These are phyloP conservation scores for Trachythela sp. DNA, from an alignment of 64 coral and sea anemone species.

Conservation along the genomic window DNA sequence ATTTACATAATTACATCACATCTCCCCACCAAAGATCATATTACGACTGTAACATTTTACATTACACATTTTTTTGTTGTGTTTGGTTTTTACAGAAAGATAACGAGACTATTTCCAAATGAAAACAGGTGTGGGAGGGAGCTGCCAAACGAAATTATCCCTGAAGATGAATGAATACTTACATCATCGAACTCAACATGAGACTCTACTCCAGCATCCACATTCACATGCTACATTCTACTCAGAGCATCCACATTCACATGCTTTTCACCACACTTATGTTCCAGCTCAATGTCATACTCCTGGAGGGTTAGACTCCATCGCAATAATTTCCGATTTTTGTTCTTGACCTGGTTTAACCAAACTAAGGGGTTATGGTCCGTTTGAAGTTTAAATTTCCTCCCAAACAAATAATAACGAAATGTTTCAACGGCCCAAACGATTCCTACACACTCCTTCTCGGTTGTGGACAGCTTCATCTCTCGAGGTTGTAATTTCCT, in stretches of 20 bases:
- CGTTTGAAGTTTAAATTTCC: constrained; percentile 29
- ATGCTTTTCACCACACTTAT: background rate
- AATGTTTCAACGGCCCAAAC: constrained; percentile 50
- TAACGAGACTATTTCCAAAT: too few relatives aligned
- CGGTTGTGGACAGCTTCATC: background rate
- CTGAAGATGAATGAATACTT: too few relatives aligned
- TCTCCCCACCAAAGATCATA: too few relatives aligned
- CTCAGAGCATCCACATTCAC: constrained; percentile 29
- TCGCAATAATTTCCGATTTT: constrained; percentile 25
- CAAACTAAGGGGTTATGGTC: background rate
- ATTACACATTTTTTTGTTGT: too few relatives aligned
- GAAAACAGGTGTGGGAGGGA: too few relatives aligned
- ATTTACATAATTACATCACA: too few relatives aligned
- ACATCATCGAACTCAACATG: too few relatives aligned
- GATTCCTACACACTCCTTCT: constrained; percentile 26
- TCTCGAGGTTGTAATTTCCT: constrained; percentile 49
- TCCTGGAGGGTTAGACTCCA: constrained; percentile 37
- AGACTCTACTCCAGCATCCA: background rate
- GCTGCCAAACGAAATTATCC: too few relatives aligned
- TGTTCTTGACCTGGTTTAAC: constrained; percentile 16
- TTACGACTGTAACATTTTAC: too few relatives aligned
- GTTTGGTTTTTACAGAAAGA: too few relatives aligned
- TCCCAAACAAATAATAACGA: constrained; percentile 20
- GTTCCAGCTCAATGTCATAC: too few relatives aligned
- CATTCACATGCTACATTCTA: constrained; percentile 1